Evolutionary conservation across 2,888 invertebrate genomes (phyloP).

Genomic region (Hypena proboscidalis): DNA sequence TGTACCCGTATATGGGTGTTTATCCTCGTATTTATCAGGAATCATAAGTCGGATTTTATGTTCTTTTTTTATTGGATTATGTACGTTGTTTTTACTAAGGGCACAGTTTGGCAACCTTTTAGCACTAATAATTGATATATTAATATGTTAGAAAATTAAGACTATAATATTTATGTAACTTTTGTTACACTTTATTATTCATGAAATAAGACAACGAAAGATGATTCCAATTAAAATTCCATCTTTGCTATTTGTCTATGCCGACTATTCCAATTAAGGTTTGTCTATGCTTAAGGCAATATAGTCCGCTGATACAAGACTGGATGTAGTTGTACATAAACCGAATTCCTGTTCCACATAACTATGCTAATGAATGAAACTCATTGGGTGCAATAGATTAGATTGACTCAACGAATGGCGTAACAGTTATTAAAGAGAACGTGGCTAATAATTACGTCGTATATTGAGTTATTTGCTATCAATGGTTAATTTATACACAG

Average conservation of each 20-base stretch:
- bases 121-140: no score
- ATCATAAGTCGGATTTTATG: no score
- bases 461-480: conserved; percentile 2
- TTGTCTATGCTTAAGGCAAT: conserved; percentile 25
- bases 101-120: no score
- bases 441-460: conserved; percentile 9
- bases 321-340: conserved; percentile 27
- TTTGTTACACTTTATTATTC: conserved; percentile 1
- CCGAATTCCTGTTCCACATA: conserved; percentile 37
- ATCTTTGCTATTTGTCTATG: conserved; percentile 25
- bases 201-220: conserved; percentile 13
- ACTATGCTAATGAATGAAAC: conserved; percentile 42
- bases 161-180: no score
- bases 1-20: no score
- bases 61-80: no score
- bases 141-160: no score
- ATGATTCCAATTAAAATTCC: conserved; percentile 20
- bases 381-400: conserved; percentile 33
- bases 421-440: conserved; percentile 19
- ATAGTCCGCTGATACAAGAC: conserved; percentile 19
- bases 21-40: no score
- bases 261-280: conserved; percentile 35
- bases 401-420: conserved; percentile 21
- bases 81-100: no score
- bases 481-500: no score